Evolutionary conservation across 2,113 vertebrate species (phyloP), one percentile per base, ranked within the genome.

Genomic region (Microcebus tavaratra): DNA sequence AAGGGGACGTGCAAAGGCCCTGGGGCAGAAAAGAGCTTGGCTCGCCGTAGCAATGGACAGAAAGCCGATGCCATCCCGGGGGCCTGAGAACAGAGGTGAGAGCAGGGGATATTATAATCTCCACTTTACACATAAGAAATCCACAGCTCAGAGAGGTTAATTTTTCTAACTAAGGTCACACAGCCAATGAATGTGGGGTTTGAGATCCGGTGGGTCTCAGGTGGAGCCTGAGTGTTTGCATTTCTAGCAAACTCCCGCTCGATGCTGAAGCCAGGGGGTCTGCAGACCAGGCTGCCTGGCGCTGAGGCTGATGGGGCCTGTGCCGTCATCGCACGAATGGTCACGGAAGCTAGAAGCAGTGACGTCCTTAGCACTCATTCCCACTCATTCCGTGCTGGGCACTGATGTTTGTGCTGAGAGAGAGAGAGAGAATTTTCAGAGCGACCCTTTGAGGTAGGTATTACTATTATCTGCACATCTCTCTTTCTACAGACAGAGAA

Each of bases 401-500:
- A 21, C 23, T 61, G 34, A 61, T 18, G 17, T 63, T 61, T 61
- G 70, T 61, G 53, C 27, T 88, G 50, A 53, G 50, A 53, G 50
- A 53, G 48, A 50, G 50, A 50, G 50, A 14, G 50, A 48, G 48
- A 48, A 45, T 45, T 45, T 55, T 67, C 75, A 95, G 53, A 91
- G 55, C 48, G 78, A 55, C 6, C 5, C 61, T 94, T 88, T 42
- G 36, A 78, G 31, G 17, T 8, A n/a, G 25, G 29, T n/a, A 34
- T 27, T 55, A 73, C 18, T 3, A 36, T 27, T 39, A 29, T 34
- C 82, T 68, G 29, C 6, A 68, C 23, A 80, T 39, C 34, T 39
- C 45, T 63, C 17, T 53, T 78, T 79, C 75, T 94, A 67, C 1
- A 92, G 63, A 27, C 45, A 45, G 34, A 48, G 80, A 90, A 90